Evolutionary conservation across 2,797 vertebrate species (phyloP).

Genomic region (Borostomias antarcticus): DNA sequence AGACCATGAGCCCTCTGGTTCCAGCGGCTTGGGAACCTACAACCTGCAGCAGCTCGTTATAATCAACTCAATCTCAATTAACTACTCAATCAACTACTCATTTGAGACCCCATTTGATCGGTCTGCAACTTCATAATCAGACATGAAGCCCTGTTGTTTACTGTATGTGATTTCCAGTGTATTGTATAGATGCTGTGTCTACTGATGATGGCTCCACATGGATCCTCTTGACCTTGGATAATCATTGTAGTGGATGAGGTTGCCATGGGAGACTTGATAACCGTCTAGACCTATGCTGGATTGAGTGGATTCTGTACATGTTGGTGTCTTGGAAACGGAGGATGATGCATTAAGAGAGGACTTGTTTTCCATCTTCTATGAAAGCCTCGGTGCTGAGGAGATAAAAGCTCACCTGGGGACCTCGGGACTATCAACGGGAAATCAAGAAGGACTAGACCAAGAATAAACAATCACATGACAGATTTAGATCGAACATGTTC

Average conservation of each 20-base stretch:
- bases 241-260: constrained; percentile 18
- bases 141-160: background rate
- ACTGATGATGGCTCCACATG: background rate
- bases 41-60: no score
- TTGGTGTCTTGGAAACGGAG: constrained; percentile 9
- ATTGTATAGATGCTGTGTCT: background rate
- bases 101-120: no score
- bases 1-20: no score
- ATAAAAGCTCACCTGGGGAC: constrained; percentile 17
- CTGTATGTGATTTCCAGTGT: background rate
- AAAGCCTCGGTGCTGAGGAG: constrained; percentile 24
- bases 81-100: no score
- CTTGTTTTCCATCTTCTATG: constrained; percentile 9
- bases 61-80: no score
- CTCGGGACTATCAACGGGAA: background rate
- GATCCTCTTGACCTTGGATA: constrained; percentile 29
- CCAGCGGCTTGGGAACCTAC: no score
- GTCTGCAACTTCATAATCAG: background rate
- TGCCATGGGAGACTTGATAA: constrained; percentile 34
- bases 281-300: constrained; percentile 10
- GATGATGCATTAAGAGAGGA: constrained; percentile 19
- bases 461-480: background rate
- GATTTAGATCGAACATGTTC: background rate
- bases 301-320: constrained; percentile 18
- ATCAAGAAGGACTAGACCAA: background rate